Conservation (phyloP, 2,888 invertebrate genomes). For the Osmoderma eremita region DNA sequence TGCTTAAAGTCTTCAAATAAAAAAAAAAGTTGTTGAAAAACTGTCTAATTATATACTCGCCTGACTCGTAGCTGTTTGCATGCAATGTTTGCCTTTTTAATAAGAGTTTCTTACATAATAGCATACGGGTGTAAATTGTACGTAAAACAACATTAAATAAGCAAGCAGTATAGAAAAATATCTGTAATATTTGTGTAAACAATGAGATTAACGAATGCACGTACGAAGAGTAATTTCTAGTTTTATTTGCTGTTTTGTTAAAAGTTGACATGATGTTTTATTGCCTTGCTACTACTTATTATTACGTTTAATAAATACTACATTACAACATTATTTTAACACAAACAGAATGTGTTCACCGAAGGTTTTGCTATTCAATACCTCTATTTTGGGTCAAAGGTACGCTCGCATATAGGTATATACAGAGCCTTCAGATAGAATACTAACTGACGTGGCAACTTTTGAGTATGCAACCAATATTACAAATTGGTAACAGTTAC, state of each 20-base stretch:
- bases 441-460: too few relatives aligned
- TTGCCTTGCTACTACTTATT: background rate
- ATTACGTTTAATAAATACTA: too few relatives aligned
- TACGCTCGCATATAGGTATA: too few relatives aligned
- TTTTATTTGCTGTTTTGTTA: constrained; percentile 13
- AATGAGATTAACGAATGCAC: background rate
- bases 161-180: constrained; percentile 28
- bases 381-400: too few relatives aligned
- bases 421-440: too few relatives aligned
- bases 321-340: background rate
- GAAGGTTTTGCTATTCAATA: too few relatives aligned
- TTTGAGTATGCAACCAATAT: too few relatives aligned
- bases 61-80: constrained; percentile 31
- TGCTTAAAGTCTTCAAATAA: constrained; percentile 11
- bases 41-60: constrained; percentile 25
- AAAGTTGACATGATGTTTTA: constrained; percentile 7
- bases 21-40: constrained; percentile 33
- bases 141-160: constrained; percentile 33
- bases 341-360: too few relatives aligned
- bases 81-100: constrained; percentile 39
- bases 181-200: constrained; percentile 29
- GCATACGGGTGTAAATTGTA: constrained; percentile 36
- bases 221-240: constrained; percentile 11
- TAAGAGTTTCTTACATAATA: constrained; percentile 38
- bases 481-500: too few relatives aligned